phyloP scores from a whole-genome alignment of 2,797 vertebrate species.

The Carduelis carduelis region DNA sequence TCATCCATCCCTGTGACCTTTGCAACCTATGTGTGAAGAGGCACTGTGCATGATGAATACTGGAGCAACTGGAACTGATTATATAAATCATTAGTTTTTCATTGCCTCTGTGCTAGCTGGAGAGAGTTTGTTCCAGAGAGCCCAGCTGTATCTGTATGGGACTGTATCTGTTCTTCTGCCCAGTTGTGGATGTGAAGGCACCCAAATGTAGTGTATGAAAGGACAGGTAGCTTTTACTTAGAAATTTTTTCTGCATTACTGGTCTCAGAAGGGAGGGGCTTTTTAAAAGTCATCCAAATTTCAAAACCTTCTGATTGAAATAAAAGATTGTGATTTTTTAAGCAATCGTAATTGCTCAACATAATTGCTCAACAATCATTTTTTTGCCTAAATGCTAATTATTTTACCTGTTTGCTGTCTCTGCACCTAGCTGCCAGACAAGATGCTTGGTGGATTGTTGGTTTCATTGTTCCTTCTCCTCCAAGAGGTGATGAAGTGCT shows the following conservation, averaged over 20 bases:
- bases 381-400: not conserved
- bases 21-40: not conserved
- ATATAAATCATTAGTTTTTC: not conserved
- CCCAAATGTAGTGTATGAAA: not conserved
- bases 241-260: not conserved
- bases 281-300: not conserved
- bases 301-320: not conserved
- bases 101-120: not conserved
- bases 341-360: not conserved
- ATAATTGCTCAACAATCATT: not conserved
- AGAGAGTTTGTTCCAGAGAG: not conserved
- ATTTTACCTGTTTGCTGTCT: not conserved
- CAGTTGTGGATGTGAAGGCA: not conserved
- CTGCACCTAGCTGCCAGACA: not conserved
- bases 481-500: not conserved
- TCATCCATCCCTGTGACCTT: not conserved
- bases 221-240: not conserved
- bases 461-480: not conserved
- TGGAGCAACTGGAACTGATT: not conserved
- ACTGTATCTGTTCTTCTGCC: not conserved
- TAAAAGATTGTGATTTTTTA: not conserved
- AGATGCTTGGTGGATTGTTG: rapidly evolving
- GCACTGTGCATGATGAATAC: not conserved
- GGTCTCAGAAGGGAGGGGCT: not conserved
- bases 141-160: not conserved